phyloP scores from a whole-genome alignment of 1,140 invertebrate species.

The Pinna nobilis region DNA sequence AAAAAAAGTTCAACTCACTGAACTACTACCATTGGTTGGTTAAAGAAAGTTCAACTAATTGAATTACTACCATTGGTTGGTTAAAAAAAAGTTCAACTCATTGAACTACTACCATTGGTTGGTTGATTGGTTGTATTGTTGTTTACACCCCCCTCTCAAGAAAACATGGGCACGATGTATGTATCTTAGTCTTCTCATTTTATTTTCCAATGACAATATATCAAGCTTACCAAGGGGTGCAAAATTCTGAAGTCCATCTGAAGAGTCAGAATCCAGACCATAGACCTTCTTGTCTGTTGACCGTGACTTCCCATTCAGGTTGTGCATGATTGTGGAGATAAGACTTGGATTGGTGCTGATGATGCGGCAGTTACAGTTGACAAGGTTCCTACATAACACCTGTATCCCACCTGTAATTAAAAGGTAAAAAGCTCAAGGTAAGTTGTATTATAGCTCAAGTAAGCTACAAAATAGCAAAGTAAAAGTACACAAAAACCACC shows the following conservation, averaged over 20 bases:
- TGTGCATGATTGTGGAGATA: conserved; percentile 77
- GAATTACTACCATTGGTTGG: too few relatives aligned
- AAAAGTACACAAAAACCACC: too few relatives aligned
- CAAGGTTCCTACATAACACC: conserved; percentile 75
- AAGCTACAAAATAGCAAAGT: neutral
- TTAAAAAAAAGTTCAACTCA: too few relatives aligned
- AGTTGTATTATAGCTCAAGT: neutral
- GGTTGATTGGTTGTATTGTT: too few relatives aligned
- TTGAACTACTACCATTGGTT: too few relatives aligned
- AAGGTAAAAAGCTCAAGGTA: neutral
- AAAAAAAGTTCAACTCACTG: too few relatives aligned
- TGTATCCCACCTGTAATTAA: conserved; percentile 69
- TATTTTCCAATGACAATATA: neutral
- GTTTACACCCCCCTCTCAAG: too few relatives aligned
- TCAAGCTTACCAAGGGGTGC: conserved; percentile 83
- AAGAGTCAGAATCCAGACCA: conserved; percentile 58
- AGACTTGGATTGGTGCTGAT: conserved; percentile 76
- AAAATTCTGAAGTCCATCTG: conserved; percentile 88
- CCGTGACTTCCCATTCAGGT: conserved; percentile 69
- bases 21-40: too few relatives aligned
- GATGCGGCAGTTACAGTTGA: conserved; percentile 73
- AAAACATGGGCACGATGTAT: too few relatives aligned
- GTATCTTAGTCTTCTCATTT: neutral
- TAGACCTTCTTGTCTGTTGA: conserved; percentile 65
- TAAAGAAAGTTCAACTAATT: too few relatives aligned